Evolutionary conservation across 2,113 vertebrate species (phyloP).

Genomic region (Recurvirostra avosetta): DNA sequence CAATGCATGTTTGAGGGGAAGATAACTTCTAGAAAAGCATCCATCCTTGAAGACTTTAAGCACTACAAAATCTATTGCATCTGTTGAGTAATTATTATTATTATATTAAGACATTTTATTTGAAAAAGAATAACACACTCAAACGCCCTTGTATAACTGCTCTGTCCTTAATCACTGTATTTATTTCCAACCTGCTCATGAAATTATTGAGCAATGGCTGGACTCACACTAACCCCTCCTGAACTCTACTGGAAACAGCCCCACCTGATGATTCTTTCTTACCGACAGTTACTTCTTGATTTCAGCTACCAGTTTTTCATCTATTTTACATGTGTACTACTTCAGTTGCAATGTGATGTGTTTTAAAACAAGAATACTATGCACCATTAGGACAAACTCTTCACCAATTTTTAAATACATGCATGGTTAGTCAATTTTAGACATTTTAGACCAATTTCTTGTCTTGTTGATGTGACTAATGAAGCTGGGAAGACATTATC

Average conservation of each 20-base stretch:
- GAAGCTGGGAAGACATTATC: neutral
- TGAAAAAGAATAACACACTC: neutral
- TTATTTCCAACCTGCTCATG: neutral
- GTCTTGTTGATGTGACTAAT: neutral
- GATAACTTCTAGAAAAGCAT: neutral
- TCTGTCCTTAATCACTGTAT: neutral
- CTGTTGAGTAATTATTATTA: neutral
- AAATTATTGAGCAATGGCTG: neutral
- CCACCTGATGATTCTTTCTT: neutral
- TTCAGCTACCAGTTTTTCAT: neutral
- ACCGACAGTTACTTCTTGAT: neutral
- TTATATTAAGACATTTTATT: neutral
- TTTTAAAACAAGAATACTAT: neutral
- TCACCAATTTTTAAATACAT: neutral
- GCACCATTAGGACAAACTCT: neutral
- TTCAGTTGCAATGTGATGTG: neutral
- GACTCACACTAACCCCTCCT: accelerated
- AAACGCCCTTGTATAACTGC: neutral
- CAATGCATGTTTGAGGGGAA: neutral
- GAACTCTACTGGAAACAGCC: neutral
- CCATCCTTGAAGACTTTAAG: neutral
- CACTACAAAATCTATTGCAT: neutral
- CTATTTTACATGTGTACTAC: neutral
- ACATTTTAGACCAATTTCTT: neutral
- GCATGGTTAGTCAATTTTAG: neutral